Percentiles rank a stretch among this genome's conserved stretches.
Conservation (phyloP, 2,888 invertebrate species). For the Isoperla grammatica region DNA sequence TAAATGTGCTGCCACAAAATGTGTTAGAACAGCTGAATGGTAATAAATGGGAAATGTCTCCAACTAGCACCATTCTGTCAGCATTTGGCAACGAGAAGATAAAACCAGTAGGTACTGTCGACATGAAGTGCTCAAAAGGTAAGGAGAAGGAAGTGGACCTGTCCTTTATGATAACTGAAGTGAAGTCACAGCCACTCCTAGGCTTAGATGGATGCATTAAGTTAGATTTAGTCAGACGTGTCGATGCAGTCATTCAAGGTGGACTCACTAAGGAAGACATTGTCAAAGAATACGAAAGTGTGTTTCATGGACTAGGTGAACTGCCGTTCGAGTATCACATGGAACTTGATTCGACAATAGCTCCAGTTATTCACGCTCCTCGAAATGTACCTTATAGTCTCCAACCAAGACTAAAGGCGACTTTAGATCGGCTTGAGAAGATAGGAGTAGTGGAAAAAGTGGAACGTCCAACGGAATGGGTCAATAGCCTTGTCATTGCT, state of each 20-base stretch:
- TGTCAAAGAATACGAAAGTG: background rate
- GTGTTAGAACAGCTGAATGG: background rate
- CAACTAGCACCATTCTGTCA: background rate
- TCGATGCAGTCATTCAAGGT: background rate
- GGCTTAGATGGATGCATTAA: background rate
- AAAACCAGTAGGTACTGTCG: background rate
- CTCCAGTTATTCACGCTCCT: background rate
- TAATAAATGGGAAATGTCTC: background rate
- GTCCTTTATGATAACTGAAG: background rate
- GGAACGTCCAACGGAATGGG: background rate
- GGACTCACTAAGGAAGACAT: background rate
- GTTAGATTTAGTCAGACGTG: background rate
- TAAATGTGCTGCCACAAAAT: background rate
- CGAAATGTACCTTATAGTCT: background rate
- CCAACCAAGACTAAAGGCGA: conserved; percentile 3
- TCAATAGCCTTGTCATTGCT: background rate
- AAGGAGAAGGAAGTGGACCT: background rate
- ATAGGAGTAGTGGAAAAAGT: conserved; percentile 10
- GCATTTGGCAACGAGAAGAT: background rate
- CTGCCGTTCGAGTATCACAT: background rate
- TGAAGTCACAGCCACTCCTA: background rate
- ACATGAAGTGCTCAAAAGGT: background rate
- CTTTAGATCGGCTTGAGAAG: conserved; percentile 13
- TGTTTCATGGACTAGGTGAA: conserved; percentile 3
- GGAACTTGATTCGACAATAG: background rate